Conservation (phyloP, 2,888 invertebrate species). For the Chorisops tibialis region DNA sequence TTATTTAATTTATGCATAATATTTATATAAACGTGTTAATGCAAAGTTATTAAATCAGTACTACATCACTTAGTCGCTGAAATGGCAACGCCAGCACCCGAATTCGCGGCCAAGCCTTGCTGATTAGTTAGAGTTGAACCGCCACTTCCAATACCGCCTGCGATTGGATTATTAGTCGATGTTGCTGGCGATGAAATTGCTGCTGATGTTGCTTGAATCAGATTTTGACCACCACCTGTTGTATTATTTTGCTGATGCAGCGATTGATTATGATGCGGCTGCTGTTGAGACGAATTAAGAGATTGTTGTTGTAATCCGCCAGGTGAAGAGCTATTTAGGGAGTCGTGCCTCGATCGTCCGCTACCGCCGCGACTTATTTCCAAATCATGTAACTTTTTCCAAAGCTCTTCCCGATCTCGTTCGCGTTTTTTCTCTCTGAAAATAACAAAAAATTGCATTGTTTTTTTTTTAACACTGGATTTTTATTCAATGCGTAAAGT, state of each 20-base stretch:
- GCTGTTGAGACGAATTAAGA: constrained; percentile 9
- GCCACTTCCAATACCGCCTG: constrained; percentile 43
- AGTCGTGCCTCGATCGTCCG: constrained; percentile 41
- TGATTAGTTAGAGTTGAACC: constrained; percentile 41
- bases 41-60: constrained; percentile 38
- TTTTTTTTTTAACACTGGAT: no score
- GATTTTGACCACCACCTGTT: constrained; percentile 2
- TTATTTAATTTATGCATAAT: constrained; percentile 6
- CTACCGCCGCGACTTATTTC: constrained; percentile 62
- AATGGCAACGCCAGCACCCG: constrained; percentile 39
- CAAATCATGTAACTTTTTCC: constrained; percentile 91
- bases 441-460: constrained; percentile 15
- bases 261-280: constrained; percentile 14
- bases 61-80: constrained; percentile 42
- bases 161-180: constrained; percentile 24
- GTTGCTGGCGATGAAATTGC: constrained; percentile 33
- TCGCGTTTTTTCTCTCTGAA: constrained; percentile 57
- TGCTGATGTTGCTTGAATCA: constrained; percentile 34
- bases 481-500: background rate
- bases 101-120: constrained; percentile 36
- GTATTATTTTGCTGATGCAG: constrained; percentile 18
- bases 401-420: constrained; percentile 96
- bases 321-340: constrained; percentile 28
- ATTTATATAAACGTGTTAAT: constrained; percentile 34
- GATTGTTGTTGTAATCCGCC: constrained; percentile 20